Conservation (phyloP, 2,113 vertebrate genomes). For the Alethe diademata region DNA sequence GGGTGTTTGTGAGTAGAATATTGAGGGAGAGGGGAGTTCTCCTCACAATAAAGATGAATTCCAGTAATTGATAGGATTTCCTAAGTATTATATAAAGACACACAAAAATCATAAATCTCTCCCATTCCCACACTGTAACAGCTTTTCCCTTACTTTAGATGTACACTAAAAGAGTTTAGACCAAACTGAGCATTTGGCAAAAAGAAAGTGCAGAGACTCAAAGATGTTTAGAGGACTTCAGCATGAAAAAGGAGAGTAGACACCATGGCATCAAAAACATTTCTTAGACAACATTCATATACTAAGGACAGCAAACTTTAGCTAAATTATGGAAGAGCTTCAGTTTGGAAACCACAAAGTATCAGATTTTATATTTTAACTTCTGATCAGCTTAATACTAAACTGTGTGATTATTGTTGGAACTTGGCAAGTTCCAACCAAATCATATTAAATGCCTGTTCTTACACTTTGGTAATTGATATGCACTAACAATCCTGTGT, state of each 20-base stretch:
- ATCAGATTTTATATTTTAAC: not conserved
- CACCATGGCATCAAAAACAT: not conserved
- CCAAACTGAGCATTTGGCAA: not conserved
- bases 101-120: not conserved
- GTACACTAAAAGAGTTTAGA: not conserved
- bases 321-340: not conserved
- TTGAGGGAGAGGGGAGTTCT: not conserved
- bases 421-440: not conserved
- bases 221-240: not conserved
- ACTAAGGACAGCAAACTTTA: not conserved
- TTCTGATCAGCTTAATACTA: not conserved
- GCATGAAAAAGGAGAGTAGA: not conserved
- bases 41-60: not conserved
- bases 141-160: not conserved
- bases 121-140: not conserved
- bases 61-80: not conserved
- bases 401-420: not conserved
- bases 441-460: not conserved
- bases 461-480: not conserved
- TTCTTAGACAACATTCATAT: not conserved
- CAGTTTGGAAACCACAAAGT: not conserved
- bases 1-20: not conserved
- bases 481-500: not conserved
- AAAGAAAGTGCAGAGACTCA: not conserved
- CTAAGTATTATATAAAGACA: not conserved